A percentile compares a stretch with the other conserved stretches of the same genome.
Evolutionary conservation across 1,140 invertebrate species (phyloP).

Genomic region (Lithobius niger): DNA sequence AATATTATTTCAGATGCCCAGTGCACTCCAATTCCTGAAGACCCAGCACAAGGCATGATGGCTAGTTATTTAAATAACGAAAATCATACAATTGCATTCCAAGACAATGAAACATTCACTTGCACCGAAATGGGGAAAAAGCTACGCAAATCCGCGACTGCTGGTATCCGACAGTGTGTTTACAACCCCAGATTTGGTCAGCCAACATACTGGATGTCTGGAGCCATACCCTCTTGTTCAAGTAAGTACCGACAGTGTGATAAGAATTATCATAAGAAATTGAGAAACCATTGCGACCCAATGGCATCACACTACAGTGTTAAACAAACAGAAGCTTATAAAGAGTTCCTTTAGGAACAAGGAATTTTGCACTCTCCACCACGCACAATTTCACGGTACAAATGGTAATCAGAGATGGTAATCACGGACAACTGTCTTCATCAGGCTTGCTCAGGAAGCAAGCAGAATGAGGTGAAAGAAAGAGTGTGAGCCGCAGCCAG

Average conservation of each 20-base stretch:
- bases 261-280: background rate
- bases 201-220: slow-evolving; percentile 84
- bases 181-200: slow-evolving; percentile 81
- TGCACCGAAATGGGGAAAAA: slow-evolving; percentile 62
- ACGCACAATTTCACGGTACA: no score
- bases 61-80: slow-evolving; percentile 59
- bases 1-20: slow-evolving; percentile 53
- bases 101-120: slow-evolving; percentile 73
- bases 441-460: no score
- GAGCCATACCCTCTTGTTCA: slow-evolving; percentile 67
- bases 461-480: no score
- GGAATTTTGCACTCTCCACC: no score
- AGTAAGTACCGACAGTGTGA: slow-evolving; percentile 19
- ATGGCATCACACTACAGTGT: no score
- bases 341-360: no score
- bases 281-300: no score
- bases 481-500: no score
- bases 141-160: slow-evolving; percentile 60
- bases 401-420: no score
- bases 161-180: slow-evolving; percentile 80
- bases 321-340: no score
- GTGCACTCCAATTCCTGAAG: slow-evolving; percentile 76
- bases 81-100: slow-evolving; percentile 69
- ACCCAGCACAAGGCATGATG: slow-evolving; percentile 67
- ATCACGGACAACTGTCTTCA: no score